Conservation (phyloP, 2,113 vertebrate species). For the Mugil cephalus region DNA sequence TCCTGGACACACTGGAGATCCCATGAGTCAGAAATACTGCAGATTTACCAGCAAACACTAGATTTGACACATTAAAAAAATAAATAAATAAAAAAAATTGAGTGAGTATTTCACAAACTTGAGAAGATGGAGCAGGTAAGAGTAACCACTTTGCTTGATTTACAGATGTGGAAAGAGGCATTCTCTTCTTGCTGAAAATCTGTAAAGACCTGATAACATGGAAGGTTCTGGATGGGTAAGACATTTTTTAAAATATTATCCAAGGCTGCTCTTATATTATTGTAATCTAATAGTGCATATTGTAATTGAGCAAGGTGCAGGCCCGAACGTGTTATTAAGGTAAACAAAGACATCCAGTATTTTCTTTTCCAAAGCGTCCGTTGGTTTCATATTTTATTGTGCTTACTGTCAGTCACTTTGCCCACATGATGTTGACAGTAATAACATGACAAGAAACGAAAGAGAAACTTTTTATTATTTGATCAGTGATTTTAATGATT, state of each 20-base stretch:
- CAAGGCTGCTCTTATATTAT: conserved; percentile 60
- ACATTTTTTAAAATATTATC: conserved; percentile 79
- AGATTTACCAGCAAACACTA: conserved; percentile 90
- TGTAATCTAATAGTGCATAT: conserved; percentile 36
- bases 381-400: too few species aligned
- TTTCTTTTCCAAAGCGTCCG: not conserved
- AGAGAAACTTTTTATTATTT: too few species aligned
- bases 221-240: conserved; percentile 98
- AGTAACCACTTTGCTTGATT: conserved; percentile 97
- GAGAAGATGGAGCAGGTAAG: conserved; percentile 90
- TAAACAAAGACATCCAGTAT: conserved; percentile 6
- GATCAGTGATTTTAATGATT: too few species aligned
- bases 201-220: conserved; percentile 91
- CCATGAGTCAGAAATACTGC: conserved; percentile 93
- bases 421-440: too few species aligned
- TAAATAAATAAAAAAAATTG: conserved; percentile 90
- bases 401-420: too few species aligned
- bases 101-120: conserved; percentile 94
- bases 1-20: conserved; percentile 91
- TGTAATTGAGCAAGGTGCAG: conserved; percentile 11
- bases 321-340: conserved; percentile 19
- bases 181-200: conserved; percentile 91
- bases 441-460: too few species aligned
- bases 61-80: conserved; percentile 91
- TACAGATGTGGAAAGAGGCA: conserved; percentile 95